Conservation (phyloP, 2,113 vertebrate genomes). For the Pseudonaja textilis region DNA sequence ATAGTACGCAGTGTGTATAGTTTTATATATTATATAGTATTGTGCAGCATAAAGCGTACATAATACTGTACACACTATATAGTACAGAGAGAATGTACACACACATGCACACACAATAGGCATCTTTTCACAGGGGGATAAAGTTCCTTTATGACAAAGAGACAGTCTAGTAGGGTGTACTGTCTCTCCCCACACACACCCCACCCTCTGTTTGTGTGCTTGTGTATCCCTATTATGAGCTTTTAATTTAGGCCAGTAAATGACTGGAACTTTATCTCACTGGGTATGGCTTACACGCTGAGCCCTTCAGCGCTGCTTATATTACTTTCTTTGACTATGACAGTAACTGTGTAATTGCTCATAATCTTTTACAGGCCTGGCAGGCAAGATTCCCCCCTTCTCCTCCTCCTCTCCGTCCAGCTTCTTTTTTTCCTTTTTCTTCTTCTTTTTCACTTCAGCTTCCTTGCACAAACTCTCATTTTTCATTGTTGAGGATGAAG, state of each 20-base stretch:
- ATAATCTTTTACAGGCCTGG: slow-evolving; percentile 28
- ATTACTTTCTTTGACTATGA: slow-evolving; percentile 53
- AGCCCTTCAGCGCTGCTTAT: slow-evolving; percentile 53
- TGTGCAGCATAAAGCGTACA: neutral
- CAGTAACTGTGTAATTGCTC: slow-evolving; percentile 51
- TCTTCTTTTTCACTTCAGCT: slow-evolving; percentile 23
- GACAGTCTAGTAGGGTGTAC: slow-evolving; percentile 43
- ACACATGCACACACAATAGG: slow-evolving; percentile 46
- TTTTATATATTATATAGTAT: neutral
- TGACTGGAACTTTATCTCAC: slow-evolving; percentile 66
- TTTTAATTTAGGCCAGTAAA: slow-evolving; percentile 67
- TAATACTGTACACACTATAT: neutral
- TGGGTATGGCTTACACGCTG: slow-evolving; percentile 36
- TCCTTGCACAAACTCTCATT: neutral
- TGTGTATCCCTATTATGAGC: slow-evolving; percentile 60
- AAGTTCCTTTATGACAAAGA: slow-evolving; percentile 67
- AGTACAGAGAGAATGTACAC: neutral
- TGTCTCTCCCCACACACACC: neutral
- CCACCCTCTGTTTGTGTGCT: neutral
- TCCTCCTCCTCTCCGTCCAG: neutral
- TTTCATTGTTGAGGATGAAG: neutral
- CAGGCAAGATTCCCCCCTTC: slow-evolving; percentile 13
- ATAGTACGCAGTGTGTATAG: neutral
- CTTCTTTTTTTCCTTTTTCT: neutral
- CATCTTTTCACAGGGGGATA: slow-evolving; percentile 59